Conservation (phyloP, 2,113 vertebrate genomes). For the Telmatochromis brichardi region DNA sequence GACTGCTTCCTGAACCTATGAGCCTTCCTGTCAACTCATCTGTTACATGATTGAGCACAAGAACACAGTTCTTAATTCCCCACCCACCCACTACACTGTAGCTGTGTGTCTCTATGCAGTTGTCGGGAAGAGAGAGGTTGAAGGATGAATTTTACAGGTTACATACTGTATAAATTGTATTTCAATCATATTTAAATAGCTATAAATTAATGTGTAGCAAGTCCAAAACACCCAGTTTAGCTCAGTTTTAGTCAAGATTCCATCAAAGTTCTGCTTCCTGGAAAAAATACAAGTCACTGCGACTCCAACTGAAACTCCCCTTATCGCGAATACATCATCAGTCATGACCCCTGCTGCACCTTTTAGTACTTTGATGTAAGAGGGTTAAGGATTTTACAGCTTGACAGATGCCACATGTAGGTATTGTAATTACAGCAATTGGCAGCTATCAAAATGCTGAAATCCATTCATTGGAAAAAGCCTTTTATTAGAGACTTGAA, state of each 20-base stretch:
- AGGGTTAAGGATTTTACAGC: constrained; percentile 16
- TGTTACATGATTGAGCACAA: background rate
- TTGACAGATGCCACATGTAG: background rate
- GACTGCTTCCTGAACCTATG: background rate
- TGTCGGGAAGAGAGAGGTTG: background rate
- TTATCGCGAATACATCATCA: background rate
- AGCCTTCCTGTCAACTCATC: background rate
- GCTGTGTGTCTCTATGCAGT: background rate
- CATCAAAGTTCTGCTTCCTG: background rate
- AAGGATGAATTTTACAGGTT: background rate
- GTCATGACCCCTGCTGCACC: background rate
- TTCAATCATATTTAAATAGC: background rate
- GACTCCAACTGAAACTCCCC: background rate
- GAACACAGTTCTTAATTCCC: background rate
- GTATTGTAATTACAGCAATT: constrained; percentile 29
- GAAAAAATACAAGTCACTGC: background rate
- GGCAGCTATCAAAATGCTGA: background rate
- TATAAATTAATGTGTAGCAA: background rate
- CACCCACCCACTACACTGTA: background rate
- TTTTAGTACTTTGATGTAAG: constrained; percentile 17
- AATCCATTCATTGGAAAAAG: background rate
- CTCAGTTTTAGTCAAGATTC: background rate
- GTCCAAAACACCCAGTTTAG: background rate
- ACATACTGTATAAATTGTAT: background rate
- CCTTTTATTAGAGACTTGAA: background rate